Evolutionary conservation across 2,888 invertebrate species (phyloP).

Genomic region (Drosophila acutilabella): DNA sequence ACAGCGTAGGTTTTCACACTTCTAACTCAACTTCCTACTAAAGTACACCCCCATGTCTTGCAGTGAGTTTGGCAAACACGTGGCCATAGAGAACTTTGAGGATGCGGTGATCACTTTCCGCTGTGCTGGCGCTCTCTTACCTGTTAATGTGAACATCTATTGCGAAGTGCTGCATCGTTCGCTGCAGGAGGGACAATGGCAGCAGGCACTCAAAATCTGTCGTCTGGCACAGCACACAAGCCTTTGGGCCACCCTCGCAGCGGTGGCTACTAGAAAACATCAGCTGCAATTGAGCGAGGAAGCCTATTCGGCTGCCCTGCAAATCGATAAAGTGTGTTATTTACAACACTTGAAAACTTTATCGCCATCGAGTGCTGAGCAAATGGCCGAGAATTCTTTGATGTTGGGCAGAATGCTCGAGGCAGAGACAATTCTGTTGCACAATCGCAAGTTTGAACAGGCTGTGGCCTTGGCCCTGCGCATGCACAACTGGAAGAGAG

Average conservation of each 20-base stretch:
- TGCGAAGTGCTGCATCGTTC: conserved; percentile 88
- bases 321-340: conserved; percentile 94
- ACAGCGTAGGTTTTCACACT: conserved; percentile 80
- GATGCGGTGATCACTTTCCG: conserved; percentile 94
- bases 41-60: conserved; percentile 50
- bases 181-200: conserved; percentile 92
- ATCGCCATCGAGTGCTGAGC: conserved; percentile 82
- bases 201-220: conserved; percentile 93
- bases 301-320: conserved; percentile 95
- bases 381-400: conserved; percentile 85
- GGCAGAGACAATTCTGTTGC: conserved; percentile 85
- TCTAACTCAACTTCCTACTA: background rate
- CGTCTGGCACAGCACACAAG: conserved; percentile 86
- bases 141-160: conserved; percentile 83
- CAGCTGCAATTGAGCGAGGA: conserved; percentile 96
- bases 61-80: conserved; percentile 95
- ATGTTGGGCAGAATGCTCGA: conserved; percentile 84
- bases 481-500: conserved; percentile 84
- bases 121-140: conserved; percentile 93
- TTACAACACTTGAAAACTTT: conserved; percentile 92
- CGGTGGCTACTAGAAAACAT: conserved; percentile 93
- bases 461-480: conserved; percentile 82
- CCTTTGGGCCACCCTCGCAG: conserved; percentile 98
- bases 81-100: conserved; percentile 92
- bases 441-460: conserved; percentile 82